Evolutionary conservation across 1,140 invertebrate species (phyloP).

Genomic region (Drosophila ohnishii): DNA sequence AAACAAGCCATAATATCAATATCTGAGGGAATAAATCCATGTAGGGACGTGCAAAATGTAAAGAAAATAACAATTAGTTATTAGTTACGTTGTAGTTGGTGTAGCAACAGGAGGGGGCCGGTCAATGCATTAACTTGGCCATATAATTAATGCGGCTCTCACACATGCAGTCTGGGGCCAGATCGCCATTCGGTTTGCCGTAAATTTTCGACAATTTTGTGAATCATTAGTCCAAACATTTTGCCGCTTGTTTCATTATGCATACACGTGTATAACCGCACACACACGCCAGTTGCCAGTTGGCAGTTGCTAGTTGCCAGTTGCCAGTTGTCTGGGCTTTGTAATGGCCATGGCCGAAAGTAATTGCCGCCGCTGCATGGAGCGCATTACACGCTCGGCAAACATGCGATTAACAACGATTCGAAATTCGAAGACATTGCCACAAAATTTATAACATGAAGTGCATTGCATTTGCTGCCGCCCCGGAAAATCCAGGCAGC

Average conservation of each 20-base stretch:
- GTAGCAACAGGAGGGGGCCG: constrained; percentile 40
- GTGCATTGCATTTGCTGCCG: constrained; percentile 62
- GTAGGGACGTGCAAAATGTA: constrained; percentile 25
- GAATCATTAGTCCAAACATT: constrained; percentile 79
- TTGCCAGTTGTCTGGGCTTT: constrained; percentile 42
- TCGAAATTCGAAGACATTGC: constrained; percentile 74
- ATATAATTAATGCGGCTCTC: constrained; percentile 55
- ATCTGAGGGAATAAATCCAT: constrained; percentile 18
- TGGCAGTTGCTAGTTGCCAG: not conserved
- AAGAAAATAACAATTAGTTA: constrained; percentile 78
- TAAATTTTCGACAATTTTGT: constrained; percentile 76
- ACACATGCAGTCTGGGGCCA: constrained; percentile 4
- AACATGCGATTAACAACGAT: constrained; percentile 80
- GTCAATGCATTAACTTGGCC: constrained; percentile 64
- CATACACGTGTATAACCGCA: constrained; percentile 34
- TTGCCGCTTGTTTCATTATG: constrained; percentile 72
- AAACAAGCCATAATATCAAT: constrained; percentile 38
- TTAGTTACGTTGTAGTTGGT: constrained; percentile 25
- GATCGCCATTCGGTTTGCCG: constrained; percentile 30
- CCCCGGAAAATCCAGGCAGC: constrained; percentile 39
- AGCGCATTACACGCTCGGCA: constrained; percentile 78
- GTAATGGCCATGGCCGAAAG: constrained; percentile 57
- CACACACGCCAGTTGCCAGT: constrained; percentile 2
- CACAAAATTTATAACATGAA: constrained; percentile 78
- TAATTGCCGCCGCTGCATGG: constrained; percentile 77